phyloP scores from a whole-genome alignment of 1,140 invertebrate species.

The Leptonema lineaticorne region DNA sequence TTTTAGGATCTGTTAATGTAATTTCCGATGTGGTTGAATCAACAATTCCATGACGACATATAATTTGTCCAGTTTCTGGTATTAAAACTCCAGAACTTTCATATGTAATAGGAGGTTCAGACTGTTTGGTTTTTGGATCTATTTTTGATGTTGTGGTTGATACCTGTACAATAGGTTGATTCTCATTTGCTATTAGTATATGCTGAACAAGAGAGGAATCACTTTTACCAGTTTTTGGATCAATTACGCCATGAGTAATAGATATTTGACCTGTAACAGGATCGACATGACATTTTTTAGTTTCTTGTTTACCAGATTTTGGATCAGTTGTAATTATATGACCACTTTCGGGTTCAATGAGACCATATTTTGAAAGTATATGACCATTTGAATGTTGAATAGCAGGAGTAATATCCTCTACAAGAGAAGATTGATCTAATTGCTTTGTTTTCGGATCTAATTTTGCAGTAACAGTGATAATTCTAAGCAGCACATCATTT shows the following conservation, averaged over 20 bases:
- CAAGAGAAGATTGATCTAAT: constrained; percentile 57
- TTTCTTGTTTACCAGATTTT: constrained; percentile 58
- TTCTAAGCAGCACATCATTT: constrained; percentile 52
- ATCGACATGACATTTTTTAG: constrained; percentile 59
- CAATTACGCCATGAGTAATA: constrained; percentile 56
- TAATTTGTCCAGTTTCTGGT: constrained; percentile 36
- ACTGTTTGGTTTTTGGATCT: constrained; percentile 58
- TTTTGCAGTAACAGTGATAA: constrained; percentile 60
- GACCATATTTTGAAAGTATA: constrained; percentile 62
- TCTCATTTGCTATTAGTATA: constrained; percentile 57
- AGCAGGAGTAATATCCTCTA: constrained; percentile 57
- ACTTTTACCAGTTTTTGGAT: constrained; percentile 60
- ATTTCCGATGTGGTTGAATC: constrained; percentile 32
- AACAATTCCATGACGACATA: constrained; percentile 34
- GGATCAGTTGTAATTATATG: constrained; percentile 59
- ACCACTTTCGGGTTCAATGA: constrained; percentile 59
- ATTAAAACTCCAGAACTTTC: constrained; percentile 34
- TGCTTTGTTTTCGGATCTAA: constrained; percentile 59
- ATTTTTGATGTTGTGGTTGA: constrained; percentile 56
- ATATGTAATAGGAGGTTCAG: constrained; percentile 49
- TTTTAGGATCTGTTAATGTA: constrained; percentile 34
- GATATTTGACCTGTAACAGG: constrained; percentile 58
- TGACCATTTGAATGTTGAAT: constrained; percentile 58
- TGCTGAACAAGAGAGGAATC: constrained; percentile 55
- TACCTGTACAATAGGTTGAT: constrained; percentile 57